These are phyloP conservation scores for Lampris incognitus DNA, from an alignment of 2,113 vertebrate genomes.

Conservation along the genomic window DNA sequence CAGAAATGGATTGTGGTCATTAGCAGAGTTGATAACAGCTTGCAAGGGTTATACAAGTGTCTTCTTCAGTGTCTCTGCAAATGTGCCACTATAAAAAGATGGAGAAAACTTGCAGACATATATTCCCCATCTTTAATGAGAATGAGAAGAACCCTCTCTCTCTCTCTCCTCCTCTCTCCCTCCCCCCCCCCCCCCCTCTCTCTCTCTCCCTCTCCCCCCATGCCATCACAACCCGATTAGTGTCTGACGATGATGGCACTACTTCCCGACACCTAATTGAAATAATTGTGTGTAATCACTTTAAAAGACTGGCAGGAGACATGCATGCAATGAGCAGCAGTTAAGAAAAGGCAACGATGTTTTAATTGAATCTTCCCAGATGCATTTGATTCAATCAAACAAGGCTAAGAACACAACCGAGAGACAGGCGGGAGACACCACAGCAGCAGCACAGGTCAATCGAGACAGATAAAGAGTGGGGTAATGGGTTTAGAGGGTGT, in stretches of 20 bases:
- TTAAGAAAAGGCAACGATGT: constrained; percentile 68
- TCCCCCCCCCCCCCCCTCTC: too few relatives aligned
- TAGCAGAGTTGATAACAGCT: constrained; percentile 58
- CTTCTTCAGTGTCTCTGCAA: constrained; percentile 37
- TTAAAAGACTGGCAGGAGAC: constrained; percentile 79
- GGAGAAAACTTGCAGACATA: constrained; percentile 25
- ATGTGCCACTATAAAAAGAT: constrained; percentile 37
- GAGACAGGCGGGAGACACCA: constrained; percentile 38
- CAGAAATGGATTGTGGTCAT: constrained; percentile 54
- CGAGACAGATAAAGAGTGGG: constrained; percentile 58
- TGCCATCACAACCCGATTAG: constrained; percentile 72
- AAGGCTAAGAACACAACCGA: constrained; percentile 51
- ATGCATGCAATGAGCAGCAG: constrained; percentile 61
- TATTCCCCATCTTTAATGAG: constrained; percentile 64
- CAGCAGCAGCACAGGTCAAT: constrained; percentile 55
- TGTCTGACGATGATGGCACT: constrained; percentile 70
- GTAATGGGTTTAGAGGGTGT: constrained; percentile 66
- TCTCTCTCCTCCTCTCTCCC: neutral
- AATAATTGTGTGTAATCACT: constrained; percentile 78
- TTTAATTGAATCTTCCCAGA: constrained; percentile 73
- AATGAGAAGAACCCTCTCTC: constrained; percentile 58
- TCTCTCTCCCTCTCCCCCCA: constrained; percentile 60
- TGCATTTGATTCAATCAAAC: constrained; percentile 70
- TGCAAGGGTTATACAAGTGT: constrained; percentile 36
- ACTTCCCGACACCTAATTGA: constrained; percentile 76